Base-by-base conservation (phyloP, 1,140 invertebrate species). In the Bombus difficillimus region DNA sequence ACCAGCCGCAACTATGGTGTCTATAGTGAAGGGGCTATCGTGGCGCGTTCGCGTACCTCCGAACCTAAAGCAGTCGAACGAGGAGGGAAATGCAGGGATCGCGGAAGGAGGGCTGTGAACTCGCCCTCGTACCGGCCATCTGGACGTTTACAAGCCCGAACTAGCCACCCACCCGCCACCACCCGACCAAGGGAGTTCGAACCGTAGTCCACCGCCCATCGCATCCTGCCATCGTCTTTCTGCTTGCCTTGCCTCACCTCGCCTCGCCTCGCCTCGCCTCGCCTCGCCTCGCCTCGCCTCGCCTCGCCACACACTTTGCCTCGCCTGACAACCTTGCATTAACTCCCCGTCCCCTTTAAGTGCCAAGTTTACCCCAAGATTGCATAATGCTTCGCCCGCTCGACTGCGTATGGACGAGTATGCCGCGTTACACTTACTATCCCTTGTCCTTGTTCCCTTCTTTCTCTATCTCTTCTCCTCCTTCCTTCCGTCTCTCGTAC, bases 351-450 rank as follows among this genome's bases (percentile, higher is more conserved):
- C 90, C 91, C 90, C 89, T 90, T 93, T 94, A 95, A 95, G 94
- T 95, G 94, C 92, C 92, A 94, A 94, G 94, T 95, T 95, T 94
- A 82, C 92, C 90, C 91, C 89, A 94, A 94, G 93, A 95, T 95
- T 94, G 93, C 92, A 94, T 94, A 94, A 93, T 93, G 92, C 90
- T 86, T 90, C 91, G 89, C 53, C 41, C 39, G 66, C 83, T 91
- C 89, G 92, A 18, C 76, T 81, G 69, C 86, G 82, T 87, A 83
- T 81, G 81, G 87, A 89, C 84, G 86, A 86, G 75, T 64, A 72
- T 9, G 53, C 37, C 53, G 37, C 75, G 83, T 81, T 85, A 81
- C 71, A 4, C n/a, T 39, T 34, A 37, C 39, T 37, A 28, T 59
- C 43, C 22, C 41, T 80, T 39, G 9, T 62, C 28, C 4, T 15